Evolutionary conservation across 2,888 invertebrate genomes (phyloP).

Genomic region (Euzophera pinguis): DNA sequence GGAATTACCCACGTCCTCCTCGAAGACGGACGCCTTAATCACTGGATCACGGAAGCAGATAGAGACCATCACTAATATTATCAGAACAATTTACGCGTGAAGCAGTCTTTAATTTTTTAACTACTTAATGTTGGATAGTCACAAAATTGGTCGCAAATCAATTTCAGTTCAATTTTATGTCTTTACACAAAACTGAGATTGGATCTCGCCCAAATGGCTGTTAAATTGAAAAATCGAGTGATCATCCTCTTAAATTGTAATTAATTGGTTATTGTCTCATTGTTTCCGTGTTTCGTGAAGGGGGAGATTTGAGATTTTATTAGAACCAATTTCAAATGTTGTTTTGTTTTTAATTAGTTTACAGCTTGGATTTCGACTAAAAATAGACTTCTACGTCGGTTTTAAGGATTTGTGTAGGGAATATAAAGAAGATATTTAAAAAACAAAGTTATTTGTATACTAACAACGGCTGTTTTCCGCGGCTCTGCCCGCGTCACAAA

Average conservation of each 20-base stretch:
- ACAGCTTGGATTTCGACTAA: neutral
- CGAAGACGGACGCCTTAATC: no score
- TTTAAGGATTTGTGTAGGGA: no score
- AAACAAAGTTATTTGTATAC: no score
- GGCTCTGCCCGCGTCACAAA: no score
- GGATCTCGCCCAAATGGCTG: slow-evolving; percentile 10
- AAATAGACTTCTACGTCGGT: no score
- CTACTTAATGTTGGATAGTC: neutral
- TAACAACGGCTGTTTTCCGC: no score
- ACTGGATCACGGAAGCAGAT: no score
- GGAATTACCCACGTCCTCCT: no score
- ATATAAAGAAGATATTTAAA: no score
- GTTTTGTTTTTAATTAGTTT: no score
- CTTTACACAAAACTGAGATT: slow-evolving; percentile 7
- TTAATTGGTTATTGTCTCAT: slow-evolving; percentile 6
- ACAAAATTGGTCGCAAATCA: neutral
- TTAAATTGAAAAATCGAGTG: slow-evolving; percentile 13
- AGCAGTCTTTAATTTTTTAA: neutral
- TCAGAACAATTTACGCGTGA: no score
- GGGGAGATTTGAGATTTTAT: neutral
- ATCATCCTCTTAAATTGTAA: slow-evolving; percentile 8
- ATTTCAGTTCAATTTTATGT: slow-evolving; percentile 1
- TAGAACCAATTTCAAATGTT: neutral
- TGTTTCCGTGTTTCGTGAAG: neutral
- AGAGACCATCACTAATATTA: no score